Evolutionary conservation across 2,797 vertebrate genomes (phyloP).

Genomic region (Aeoliscus strigatus): DNA sequence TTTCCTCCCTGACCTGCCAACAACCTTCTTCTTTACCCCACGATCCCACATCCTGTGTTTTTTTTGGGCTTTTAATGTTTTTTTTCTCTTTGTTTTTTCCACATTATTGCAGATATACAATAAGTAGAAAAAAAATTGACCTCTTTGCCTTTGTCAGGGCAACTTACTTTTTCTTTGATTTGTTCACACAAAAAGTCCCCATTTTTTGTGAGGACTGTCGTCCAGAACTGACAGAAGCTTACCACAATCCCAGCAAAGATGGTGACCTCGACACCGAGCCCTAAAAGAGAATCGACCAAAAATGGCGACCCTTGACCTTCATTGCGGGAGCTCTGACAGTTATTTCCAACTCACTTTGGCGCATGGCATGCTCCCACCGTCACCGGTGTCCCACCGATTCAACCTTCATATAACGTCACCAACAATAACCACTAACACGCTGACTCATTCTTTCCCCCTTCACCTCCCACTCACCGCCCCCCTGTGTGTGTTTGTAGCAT

Average conservation of each 20-base stretch:
- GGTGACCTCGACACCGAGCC: constrained; percentile 62
- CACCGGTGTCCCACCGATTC: constrained; percentile 48
- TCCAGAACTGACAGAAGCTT: constrained; percentile 83
- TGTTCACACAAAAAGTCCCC: constrained; percentile 69
- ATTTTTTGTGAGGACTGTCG: constrained; percentile 83
- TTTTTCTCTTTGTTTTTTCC: constrained; percentile 66
- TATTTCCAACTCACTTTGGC: constrained; percentile 83
- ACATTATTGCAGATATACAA: constrained; percentile 64
- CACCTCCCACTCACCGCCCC: constrained; percentile 52
- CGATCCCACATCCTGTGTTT: constrained; percentile 64
- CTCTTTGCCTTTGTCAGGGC: constrained; percentile 63
- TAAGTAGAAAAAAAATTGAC: constrained; percentile 53
- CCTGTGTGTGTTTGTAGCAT: constrained; percentile 74
- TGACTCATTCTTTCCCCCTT: constrained; percentile 58
- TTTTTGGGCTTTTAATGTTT: constrained; percentile 66
- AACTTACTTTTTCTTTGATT: constrained; percentile 59
- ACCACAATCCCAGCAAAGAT: constrained; percentile 71
- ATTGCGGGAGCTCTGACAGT: constrained; percentile 83
- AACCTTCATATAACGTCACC: constrained; percentile 53
- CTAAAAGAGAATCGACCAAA: constrained; percentile 54
- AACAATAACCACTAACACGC: constrained; percentile 76
- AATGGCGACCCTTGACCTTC: constrained; percentile 65
- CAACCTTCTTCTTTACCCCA: constrained; percentile 68
- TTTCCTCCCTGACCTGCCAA: constrained; percentile 69
- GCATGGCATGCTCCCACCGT: constrained; percentile 90